Conservation (phyloP, 2,888 invertebrate species). For the Apocheima hispidaria region DNA sequence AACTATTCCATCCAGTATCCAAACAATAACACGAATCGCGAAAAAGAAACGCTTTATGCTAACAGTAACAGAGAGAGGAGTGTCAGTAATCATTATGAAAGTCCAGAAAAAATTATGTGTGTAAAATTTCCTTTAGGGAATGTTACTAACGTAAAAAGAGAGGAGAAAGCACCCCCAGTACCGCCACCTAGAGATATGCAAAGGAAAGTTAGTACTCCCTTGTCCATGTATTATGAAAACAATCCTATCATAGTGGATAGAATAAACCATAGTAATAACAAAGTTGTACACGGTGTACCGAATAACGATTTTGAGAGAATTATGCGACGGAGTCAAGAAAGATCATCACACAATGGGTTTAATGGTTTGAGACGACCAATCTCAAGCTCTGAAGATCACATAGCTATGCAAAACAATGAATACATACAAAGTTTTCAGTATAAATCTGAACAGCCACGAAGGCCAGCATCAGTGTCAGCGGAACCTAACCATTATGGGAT, state of each 20-base stretch:
- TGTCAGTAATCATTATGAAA: slow-evolving; percentile 70
- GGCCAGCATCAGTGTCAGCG: slow-evolving; percentile 82
- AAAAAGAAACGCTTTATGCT: slow-evolving; percentile 71
- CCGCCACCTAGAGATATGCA: slow-evolving; percentile 93
- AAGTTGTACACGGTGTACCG: slow-evolving; percentile 72
- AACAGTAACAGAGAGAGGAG: slow-evolving; percentile 74
- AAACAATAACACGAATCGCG: slow-evolving; percentile 64
- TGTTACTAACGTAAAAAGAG: slow-evolving; percentile 73
- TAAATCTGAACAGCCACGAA: slow-evolving; percentile 74
- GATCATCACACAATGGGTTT: slow-evolving; percentile 72
- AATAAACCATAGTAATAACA: slow-evolving; percentile 59
- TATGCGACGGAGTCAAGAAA: slow-evolving; percentile 81
- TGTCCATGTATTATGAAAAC: slow-evolving; percentile 83
- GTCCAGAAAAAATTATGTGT: slow-evolving; percentile 76
- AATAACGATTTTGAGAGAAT: slow-evolving; percentile 82
- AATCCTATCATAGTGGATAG: slow-evolving; percentile 68
- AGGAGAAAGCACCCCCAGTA: slow-evolving; percentile 88
- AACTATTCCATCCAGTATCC: slow-evolving; percentile 81
- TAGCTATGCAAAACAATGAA: slow-evolving; percentile 83
- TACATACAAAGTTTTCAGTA: slow-evolving; percentile 65
- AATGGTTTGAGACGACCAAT: slow-evolving; percentile 79
- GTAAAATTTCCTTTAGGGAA: slow-evolving; percentile 84
- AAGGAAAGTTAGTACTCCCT: slow-evolving; percentile 83
- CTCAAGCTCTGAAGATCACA: slow-evolving; percentile 83
- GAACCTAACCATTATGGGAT: slow-evolving; percentile 81